These are phyloP conservation scores for Zophobas atratus DNA, from an alignment of 1,140 invertebrate genomes.

Conservation along the genomic window DNA sequence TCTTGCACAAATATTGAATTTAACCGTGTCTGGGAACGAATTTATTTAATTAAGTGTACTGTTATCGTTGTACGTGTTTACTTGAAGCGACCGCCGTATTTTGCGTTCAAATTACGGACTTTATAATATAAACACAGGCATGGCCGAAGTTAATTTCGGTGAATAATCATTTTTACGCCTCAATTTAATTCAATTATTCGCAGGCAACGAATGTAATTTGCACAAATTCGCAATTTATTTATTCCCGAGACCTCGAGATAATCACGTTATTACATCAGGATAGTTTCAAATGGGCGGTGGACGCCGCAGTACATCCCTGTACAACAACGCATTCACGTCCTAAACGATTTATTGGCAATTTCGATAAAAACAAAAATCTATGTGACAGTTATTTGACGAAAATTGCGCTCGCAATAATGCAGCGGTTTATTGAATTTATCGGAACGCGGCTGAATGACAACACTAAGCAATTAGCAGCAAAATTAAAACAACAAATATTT, in stretches of 20 bases:
- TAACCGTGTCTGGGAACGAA: slow-evolving; percentile 40
- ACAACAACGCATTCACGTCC: background rate
- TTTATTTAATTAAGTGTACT: slow-evolving; percentile 43
- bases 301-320: background rate
- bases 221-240: slow-evolving; percentile 40
- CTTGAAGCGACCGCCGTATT: slow-evolving; percentile 40
- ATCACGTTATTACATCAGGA: slow-evolving; percentile 23
- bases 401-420: too few relatives aligned
- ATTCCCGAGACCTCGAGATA: background rate
- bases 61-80: slow-evolving; percentile 42
- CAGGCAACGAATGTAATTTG: slow-evolving; percentile 34
- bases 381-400: too few relatives aligned
- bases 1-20: slow-evolving; percentile 39
- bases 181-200: slow-evolving; percentile 38
- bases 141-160: slow-evolving; percentile 39
- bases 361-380: background rate
- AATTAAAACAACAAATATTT: too few relatives aligned
- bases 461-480: too few relatives aligned
- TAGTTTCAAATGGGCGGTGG: background rate
- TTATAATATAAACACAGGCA: slow-evolving; percentile 39
- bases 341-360: slow-evolving; percentile 1
- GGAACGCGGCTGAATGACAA: too few relatives aligned
- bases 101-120: slow-evolving; percentile 40
- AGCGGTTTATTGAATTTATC: too few relatives aligned
- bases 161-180: slow-evolving; percentile 42